Evolutionary conservation across 2,888 invertebrate genomes (phyloP), one percentile per base, ranked within the genome.

Genomic region (Mesodorylaimus sp.): DNA sequence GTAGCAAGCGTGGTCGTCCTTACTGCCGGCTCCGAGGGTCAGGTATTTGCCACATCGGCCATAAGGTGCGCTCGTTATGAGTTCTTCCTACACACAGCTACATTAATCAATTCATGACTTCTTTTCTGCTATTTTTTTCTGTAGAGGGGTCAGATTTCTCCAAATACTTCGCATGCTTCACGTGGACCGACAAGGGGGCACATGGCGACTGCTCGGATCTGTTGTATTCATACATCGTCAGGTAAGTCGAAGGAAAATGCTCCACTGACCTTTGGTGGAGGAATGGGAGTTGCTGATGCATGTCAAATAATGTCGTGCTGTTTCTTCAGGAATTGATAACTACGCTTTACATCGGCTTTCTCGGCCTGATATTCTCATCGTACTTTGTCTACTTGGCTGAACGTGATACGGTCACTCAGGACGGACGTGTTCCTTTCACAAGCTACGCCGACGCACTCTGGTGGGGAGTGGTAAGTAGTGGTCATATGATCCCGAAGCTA

Each of bases 361-460:
- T 73, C 23, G 72, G 71, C 28, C 67, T 73, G 53, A 73, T 73
- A 29, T 73, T 73, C 59, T 72, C 72, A 7, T 73, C 72, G 23
- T 73, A 73, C 57, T 73, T 73, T 58, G 73, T 73, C 16, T 73
- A 72, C 58, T 60, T 73, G 52, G 73, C 73, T 2, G 73, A 73
- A 56, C 67, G 69, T 57, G 70, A 70, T 54, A 64, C 67, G 45
- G 60, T 61, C 10, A 59, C 62, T 24, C 60, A 68, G 2, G 63
- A 65, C 44, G 62, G 63, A 3, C 54, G 56, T 1, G 55, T 56
- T 7, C 56, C 58, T 1, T 65, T 64, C 55, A 61, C 60, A 3
- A n/a, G n/a, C n/a, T 83, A 83, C 68, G 83, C 83, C 19, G 83
- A 84, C 65, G 83, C 83, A 48, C 74, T 83, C 24, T 84, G 83